Conservation (phyloP, 2,888 invertebrate genomes). For the Epirrita christyi region DNA sequence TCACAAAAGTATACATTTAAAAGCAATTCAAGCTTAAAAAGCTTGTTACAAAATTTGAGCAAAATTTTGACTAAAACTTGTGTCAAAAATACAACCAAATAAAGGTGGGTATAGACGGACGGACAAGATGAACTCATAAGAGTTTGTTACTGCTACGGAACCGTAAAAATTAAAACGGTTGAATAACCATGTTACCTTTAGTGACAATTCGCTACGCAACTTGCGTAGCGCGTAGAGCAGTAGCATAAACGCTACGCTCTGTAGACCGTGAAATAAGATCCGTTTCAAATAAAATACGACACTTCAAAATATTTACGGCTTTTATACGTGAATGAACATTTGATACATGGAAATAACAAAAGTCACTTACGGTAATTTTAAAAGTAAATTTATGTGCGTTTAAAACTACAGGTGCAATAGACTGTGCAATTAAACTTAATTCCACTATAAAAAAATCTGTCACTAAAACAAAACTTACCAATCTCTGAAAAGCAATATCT, state of each 20-base stretch:
- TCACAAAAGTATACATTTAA: no score
- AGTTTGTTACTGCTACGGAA: background rate
- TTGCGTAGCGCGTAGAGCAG: conserved; percentile 44
- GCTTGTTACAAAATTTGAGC: no score
- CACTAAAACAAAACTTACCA: conserved; percentile 48
- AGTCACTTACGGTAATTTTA: no score
- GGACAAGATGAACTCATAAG: no score
- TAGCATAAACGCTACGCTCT: conserved; percentile 50
- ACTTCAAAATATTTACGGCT: no score
- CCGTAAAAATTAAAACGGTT: no score
- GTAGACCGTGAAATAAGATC: conserved; percentile 47
- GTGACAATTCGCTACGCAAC: conserved; percentile 27
- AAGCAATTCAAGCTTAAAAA: no score
- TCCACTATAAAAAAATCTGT: conserved; percentile 6
- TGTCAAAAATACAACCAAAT: no score
- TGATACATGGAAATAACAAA: no score
- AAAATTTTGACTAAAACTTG: no score
- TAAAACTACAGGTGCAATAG: background rate
- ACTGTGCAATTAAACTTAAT: background rate
- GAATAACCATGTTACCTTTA: background rate
- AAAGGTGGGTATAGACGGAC: no score
- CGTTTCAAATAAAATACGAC: background rate
- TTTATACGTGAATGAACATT: no score
- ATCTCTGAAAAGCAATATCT: background rate
- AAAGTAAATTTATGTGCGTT: background rate